Evolutionary conservation across 2,888 invertebrate genomes (phyloP), one percentile per base, ranked within the genome.

Genomic region (Adelognathus sp.): DNA sequence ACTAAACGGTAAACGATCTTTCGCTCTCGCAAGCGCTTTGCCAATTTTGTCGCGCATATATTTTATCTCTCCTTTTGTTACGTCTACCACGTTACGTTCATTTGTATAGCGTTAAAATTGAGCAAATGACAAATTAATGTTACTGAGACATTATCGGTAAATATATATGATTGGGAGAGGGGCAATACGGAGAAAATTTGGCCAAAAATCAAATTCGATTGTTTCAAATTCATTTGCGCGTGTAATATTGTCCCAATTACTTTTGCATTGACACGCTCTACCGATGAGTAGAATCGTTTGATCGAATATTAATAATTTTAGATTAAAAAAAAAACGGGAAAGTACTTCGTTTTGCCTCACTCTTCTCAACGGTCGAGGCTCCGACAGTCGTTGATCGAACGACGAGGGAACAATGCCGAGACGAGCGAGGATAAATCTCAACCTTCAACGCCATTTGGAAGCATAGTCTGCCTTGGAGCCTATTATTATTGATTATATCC

Each of bases 401-500:
- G 39, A 54, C 29, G 18, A 54, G 14, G 18, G 54, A 64, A 14
- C 3, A n/a, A 63, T n/a, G 9, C 7, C 7, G 21, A 9, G 21
- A 46, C 46, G 24, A 24, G n/a, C 21, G 18, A n/a, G 21, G 21
- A 18, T 7, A 14, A 58, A 64, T 11, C 31, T 31, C 18, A 46
- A 69, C 29, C 41, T 31, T 67, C 14, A 54, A 61, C 54, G 75
- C 46, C 64, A 66, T 75, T 66, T 18, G 41, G 24, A 44, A 7
- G 11, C 14, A 71, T 75, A 66, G 70, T 75, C 66, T 56, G 61
- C 75, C 61, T 71, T 66, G 21, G 54, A 79, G 75, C 71, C 75
- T 75, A 71, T 50, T 75, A 75, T 71, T 46, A 66, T 71, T 44
- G 60, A 54, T 56, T 64, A 66, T 61, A 39, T 66, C 61, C 60